These are phyloP conservation scores for Pocillopora grandis DNA, from an alignment of 92 coral and sea anemone genomes.

Conservation along the genomic window DNA sequence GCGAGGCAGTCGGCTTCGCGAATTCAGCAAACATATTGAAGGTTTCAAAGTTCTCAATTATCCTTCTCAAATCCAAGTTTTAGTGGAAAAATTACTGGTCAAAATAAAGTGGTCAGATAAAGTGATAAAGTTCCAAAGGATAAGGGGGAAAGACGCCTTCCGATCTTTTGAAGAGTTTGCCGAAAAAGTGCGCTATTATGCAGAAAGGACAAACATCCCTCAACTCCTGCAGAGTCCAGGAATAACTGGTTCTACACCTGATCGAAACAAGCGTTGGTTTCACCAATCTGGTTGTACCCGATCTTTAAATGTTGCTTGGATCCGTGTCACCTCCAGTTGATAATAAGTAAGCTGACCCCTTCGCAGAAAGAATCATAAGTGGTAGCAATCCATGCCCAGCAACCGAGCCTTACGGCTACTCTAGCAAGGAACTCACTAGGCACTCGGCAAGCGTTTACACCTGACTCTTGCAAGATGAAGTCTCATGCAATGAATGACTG, in stretches of 20 bases:
- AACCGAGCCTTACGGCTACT: not conserved
- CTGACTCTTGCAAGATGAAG: slow-evolving; percentile 45
- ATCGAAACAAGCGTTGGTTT: not conserved
- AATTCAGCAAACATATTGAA: slow-evolving; percentile 62
- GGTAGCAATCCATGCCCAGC: slow-evolving; percentile 30
- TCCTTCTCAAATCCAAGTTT: slow-evolving; percentile 50
- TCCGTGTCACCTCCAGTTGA: slow-evolving; percentile 4
- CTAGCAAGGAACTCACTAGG: not conserved
- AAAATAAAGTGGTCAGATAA: slow-evolving; percentile 65
- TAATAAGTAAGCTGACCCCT: not conserved
- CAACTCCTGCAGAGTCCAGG: slow-evolving; percentile 31
- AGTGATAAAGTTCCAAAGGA: slow-evolving; percentile 53
- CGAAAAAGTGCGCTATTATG: slow-evolving; percentile 44
- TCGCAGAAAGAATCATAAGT: not conserved
- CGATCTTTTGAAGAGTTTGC: slow-evolving; percentile 52
- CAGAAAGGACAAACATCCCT: slow-evolving; percentile 65
- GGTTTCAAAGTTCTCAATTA: slow-evolving; percentile 57
- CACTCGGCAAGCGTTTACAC: not conserved
- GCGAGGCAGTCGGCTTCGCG: slow-evolving; percentile 47
- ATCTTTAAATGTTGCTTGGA: not conserved
- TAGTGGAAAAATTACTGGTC: slow-evolving; percentile 55
- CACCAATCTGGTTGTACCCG: not conserved
- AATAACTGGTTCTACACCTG: not conserved
- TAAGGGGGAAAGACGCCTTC: slow-evolving; percentile 49
- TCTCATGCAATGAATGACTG: slow-evolving; percentile 33